Evolutionary conservation across 2,888 invertebrate species (phyloP).

Genomic region (Sicus ferrugineus): DNA sequence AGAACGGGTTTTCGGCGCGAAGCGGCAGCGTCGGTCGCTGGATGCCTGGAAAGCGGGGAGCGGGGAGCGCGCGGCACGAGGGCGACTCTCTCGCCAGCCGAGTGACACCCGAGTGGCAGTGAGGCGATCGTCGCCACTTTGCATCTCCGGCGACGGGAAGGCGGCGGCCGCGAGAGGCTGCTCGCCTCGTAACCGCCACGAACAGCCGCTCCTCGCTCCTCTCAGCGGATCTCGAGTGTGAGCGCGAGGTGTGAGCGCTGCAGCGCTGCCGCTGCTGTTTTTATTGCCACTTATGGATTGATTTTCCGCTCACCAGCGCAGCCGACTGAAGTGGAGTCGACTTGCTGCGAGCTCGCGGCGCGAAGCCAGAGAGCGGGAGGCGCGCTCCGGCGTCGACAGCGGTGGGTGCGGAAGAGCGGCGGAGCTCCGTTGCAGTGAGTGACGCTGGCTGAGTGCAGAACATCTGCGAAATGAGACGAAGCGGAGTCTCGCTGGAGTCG

Average conservation of each 20-base stretch:
- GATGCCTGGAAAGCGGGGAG: background rate
- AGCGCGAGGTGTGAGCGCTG: slow-evolving; percentile 1
- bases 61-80: background rate
- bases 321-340: slow-evolving; percentile 1
- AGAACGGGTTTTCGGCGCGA: slow-evolving; percentile 32
- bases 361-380: no score
- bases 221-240: no score
- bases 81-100: background rate
- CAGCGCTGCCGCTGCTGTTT: background rate
- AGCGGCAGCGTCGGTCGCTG: slow-evolving; percentile 39
- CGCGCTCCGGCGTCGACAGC: no score
- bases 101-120: background rate
- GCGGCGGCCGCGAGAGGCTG: background rate
- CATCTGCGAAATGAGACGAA: no score
- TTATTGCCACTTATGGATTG: slow-evolving; percentile 11
- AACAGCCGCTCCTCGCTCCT: background rate
- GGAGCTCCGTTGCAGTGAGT: no score
- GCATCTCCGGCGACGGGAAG: background rate
- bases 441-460: no score
- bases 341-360: background rate
- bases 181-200: background rate
- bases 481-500: no score
- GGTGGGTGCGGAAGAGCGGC: no score
- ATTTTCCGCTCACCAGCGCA: slow-evolving; percentile 13
- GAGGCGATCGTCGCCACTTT: background rate